A percentile compares a stretch with the other conserved stretches of the same genome.
Conservation (phyloP, 23 tunicate genomes). For the Trididemnum clinides region DNA sequence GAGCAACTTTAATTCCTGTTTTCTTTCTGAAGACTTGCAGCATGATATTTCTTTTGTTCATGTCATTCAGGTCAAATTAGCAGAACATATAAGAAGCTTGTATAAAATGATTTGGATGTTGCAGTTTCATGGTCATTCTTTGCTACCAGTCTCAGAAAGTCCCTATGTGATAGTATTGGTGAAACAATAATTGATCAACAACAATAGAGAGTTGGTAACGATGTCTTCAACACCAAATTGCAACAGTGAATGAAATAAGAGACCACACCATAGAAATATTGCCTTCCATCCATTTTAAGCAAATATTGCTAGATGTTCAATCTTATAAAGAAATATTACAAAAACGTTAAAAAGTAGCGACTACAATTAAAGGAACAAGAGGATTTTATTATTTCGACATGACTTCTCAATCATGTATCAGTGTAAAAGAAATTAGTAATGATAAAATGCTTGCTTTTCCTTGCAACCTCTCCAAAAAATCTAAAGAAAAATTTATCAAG, state of each 20-base stretch:
- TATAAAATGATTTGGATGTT: neutral
- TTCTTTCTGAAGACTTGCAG: neutral
- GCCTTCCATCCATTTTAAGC: neutral
- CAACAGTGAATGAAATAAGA: neutral
- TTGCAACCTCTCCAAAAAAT: neutral
- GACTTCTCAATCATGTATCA: neutral
- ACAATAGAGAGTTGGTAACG: neutral
- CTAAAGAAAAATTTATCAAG: neutral
- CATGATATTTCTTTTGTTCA: neutral
- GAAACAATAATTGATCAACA: neutral
- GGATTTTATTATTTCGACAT: neutral
- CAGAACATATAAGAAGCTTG: neutral
- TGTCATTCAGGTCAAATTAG: neutral
- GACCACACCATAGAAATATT: neutral
- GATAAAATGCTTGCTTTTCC: no score
- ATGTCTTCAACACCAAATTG: constrained; percentile 10
- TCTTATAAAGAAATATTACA: neutral
- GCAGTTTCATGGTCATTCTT: neutral
- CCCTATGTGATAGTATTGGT: neutral
- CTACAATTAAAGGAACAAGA: neutral
- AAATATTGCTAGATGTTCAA: neutral
- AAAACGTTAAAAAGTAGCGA: neutral
- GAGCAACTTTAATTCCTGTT: neutral
- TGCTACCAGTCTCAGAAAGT: neutral
- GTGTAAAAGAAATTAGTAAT: neutral